These are phyloP conservation scores for Hirudo medicinalis DNA, from an alignment of 1,140 invertebrate species.

Conservation along the genomic window DNA sequence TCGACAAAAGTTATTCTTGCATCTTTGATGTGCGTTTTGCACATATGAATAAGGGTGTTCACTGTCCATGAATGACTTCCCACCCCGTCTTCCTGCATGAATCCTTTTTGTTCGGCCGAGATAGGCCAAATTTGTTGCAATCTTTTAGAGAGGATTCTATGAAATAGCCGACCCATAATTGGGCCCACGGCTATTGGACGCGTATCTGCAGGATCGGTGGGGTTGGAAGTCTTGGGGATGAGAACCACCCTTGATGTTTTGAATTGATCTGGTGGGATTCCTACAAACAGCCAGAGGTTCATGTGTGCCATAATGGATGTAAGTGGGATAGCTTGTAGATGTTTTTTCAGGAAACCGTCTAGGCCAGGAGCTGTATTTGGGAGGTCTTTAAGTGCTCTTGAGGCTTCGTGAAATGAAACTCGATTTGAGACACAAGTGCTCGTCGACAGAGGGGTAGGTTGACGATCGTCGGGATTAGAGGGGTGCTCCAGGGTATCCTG, in stretches of 20 bases:
- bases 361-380: background rate
- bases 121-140: background rate
- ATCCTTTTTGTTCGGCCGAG: background rate
- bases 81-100: background rate
- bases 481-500: too few species aligned
- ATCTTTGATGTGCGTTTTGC: background rate
- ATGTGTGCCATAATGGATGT: background rate
- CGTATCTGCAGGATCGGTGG: background rate
- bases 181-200: slow-evolving; percentile 33
- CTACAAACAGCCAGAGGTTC: background rate
- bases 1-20: background rate
- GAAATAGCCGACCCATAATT: slow-evolving; percentile 37
- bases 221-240: background rate
- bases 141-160: background rate
- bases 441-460: too few species aligned
- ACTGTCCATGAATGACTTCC: background rate
- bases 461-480: too few species aligned
- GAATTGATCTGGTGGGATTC: background rate
- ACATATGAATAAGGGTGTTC: background rate
- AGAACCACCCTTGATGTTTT: too few species aligned
- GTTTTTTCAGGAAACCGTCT: background rate
- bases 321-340: background rate
- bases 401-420: too few species aligned
- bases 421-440: too few species aligned
- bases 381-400: too few species aligned